phyloP scores from a whole-genome alignment of 53 echinoderm and acorn worm genomes.

The Antedon mediterranea region DNA sequence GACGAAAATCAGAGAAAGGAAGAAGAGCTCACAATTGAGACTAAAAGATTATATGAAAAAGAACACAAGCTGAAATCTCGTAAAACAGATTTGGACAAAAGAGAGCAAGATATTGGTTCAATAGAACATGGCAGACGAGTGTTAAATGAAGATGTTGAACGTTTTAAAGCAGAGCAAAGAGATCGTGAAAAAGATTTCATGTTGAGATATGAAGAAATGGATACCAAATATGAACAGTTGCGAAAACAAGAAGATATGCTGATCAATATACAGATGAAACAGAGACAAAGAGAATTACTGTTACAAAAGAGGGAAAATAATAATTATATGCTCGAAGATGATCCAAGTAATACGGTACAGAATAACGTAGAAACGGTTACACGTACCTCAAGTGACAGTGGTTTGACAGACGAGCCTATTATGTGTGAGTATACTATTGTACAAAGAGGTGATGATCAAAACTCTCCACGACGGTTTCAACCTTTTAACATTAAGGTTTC shows the following conservation, averaged over 20 bases:
- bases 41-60: constrained; percentile 2
- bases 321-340: background rate
- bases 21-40: constrained; percentile 6
- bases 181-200: constrained; percentile 12
- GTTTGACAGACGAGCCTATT: constrained; percentile 6
- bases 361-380: background rate
- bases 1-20: constrained; percentile 3
- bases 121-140: constrained; percentile 6
- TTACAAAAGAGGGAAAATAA: background rate
- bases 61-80: constrained; percentile 4
- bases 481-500: constrained; percentile 25
- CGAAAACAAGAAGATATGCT: background rate
- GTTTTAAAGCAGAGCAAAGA: constrained; percentile 3
- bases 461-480: constrained; percentile 10
- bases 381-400: background rate
- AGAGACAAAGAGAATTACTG: constrained; percentile 27
- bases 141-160: constrained; percentile 5
- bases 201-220: background rate
- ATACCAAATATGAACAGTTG: background rate
- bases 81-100: background rate
- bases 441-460: constrained; percentile 20
- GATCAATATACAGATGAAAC: constrained; percentile 21
- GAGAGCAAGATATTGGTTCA: constrained; percentile 5
- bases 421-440: constrained; percentile 16
- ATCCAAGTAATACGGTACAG: background rate